A percentile compares a stretch with the other conserved stretches of the same genome.
These are phyloP conservation scores for Trichogramma dendrolimi DNA, from an alignment of 2,888 invertebrate genomes.

Conservation along the genomic window DNA sequence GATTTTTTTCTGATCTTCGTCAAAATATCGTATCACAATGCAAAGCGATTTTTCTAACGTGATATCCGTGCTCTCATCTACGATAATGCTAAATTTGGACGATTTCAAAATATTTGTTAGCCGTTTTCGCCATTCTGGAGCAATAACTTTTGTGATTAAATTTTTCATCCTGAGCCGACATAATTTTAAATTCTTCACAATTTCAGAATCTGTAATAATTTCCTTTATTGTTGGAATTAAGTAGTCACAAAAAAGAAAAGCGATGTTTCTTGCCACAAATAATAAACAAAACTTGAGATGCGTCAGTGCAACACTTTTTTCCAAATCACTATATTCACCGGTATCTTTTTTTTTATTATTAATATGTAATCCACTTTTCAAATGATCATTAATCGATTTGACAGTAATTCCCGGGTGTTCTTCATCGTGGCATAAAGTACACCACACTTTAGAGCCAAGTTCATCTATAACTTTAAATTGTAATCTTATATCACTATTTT, in stretches of 20 bases:
- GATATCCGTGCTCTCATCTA: not conserved
- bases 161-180: not conserved
- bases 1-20: not conserved
- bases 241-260: not conserved
- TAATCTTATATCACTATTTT: too few species aligned
- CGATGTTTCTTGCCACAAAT: not conserved
- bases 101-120: not conserved
- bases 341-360: too few species aligned
- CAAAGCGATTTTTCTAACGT: not conserved
- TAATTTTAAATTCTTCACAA: not conserved
- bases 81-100: not conserved
- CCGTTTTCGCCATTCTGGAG: not conserved
- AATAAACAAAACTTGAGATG: not conserved
- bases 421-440: too few species aligned
- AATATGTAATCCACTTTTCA: too few species aligned
- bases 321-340: not conserved
- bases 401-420: too few species aligned
- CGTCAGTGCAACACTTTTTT: not conserved
- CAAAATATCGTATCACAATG: not conserved
- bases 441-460: too few species aligned
- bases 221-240: not conserved
- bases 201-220: not conserved
- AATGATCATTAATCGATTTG: too few species aligned
- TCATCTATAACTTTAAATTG: too few species aligned
- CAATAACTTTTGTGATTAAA: constrained; percentile 1